Base-by-base conservation (phyloP, 2,888 invertebrate species). In the Salpingus planirostris region DNA sequence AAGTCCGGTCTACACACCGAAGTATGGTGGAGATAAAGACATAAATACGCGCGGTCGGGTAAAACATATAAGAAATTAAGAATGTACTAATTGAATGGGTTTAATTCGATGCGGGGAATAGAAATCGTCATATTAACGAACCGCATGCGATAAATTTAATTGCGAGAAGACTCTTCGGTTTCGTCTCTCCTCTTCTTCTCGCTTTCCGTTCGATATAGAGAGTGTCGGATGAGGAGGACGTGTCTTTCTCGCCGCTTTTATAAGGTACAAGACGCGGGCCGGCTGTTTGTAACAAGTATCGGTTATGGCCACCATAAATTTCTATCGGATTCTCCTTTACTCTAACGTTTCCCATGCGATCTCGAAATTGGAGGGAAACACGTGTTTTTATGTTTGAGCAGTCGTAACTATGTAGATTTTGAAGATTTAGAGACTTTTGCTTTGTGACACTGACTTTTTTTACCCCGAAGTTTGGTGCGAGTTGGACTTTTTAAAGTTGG, bases 41-140 rank as follows among this genome's bases (percentile, higher is more conserved):
- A 55, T 55, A 55, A 55, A 56, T 54, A 51, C n/a, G n/a, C n/a
- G n/a, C n/a, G n/a, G n/a, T 47, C 40, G 13, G 23, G 6, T 27
- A 31, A 31, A 30, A 38, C 38, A 33, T 34, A 33, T 42, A 56
- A 55, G 52, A 56, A 58, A 55, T 55, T 55, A 57, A 54, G 54
- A 57, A 56, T 53, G 54, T 50, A 52, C 54, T 57, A 57, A 58
- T 57, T 58, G 58, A 57, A 55, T 56, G 52, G 44, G 40, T 53
- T 56, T 57, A 57, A 58, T 58, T 56, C 55, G 52, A 49, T 49
- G 50, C 43, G 43, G 50, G 46, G 58, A 56, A 58, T 58, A 57
- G 58, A 55, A 58, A 58, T 58, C 50, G 56, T 54, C 55, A 56
- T 55, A 58, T 58, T 58, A 57, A 52, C 51, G 46, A 44, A 51